Conservation (phyloP, 2,113 vertebrate genomes). For the Poeciliopsis occidentalis region DNA sequence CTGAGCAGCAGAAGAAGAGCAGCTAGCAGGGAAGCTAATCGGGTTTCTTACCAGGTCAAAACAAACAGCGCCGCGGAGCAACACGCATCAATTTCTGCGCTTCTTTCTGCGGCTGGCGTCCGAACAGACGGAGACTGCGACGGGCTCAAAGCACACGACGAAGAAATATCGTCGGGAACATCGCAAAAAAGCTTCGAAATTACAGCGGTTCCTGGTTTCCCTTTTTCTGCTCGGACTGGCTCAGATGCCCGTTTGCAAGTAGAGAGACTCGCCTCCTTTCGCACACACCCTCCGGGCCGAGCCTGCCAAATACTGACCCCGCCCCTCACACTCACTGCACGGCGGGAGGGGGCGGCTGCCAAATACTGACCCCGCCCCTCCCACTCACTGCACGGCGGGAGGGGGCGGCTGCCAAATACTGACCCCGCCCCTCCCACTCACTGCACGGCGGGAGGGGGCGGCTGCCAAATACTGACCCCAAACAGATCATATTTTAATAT, state of each 20-base stretch:
- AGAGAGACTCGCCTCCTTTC: conserved; percentile 41
- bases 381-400: background rate
- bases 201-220: conserved; percentile 59
- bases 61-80: conserved; percentile 66
- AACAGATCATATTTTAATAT: background rate
- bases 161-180: conserved; percentile 51
- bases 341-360: no score
- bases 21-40: conserved; percentile 63
- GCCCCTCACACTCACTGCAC: conserved; percentile 42
- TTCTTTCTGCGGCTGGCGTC: conserved; percentile 48
- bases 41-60: conserved; percentile 81
- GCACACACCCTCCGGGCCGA: conserved; percentile 69
- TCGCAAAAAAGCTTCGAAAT: conserved; percentile 49
- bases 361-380: conserved; percentile 74
- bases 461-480: conserved; percentile 75
- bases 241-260: conserved; percentile 64
- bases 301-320: conserved; percentile 77
- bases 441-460: background rate
- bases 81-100: conserved; percentile 64
- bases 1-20: conserved; percentile 43
- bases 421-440: conserved; percentile 64
- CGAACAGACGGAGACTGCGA: conserved; percentile 32
- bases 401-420: conserved; percentile 67
- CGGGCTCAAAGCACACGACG: conserved; percentile 39
- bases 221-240: conserved; percentile 48